phyloP scores from a whole-genome alignment of 2,113 vertebrate genomes.

The Chaetodon trifascialis region DNA sequence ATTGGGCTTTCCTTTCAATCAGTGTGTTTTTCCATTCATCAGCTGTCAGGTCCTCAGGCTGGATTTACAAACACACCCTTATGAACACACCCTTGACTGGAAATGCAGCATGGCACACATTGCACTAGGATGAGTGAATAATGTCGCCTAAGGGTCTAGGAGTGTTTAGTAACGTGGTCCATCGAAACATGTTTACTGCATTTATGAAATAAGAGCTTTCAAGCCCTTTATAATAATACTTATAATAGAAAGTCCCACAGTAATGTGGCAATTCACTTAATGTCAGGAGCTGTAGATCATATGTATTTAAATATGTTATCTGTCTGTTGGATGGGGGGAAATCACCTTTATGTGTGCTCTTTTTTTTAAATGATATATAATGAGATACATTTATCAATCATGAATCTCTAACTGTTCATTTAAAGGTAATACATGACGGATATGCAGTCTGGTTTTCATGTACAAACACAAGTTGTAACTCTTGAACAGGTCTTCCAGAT shows the following conservation, averaged over 20 bases:
- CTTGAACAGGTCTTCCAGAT: slow-evolving; percentile 64
- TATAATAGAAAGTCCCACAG: not conserved
- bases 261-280: slow-evolving; percentile 8
- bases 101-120: slow-evolving; percentile 39
- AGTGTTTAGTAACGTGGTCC: not conserved
- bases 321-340: not conserved
- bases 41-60: not conserved
- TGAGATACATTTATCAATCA: slow-evolving; percentile 36
- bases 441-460: slow-evolving; percentile 18
- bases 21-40: not conserved
- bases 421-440: slow-evolving; percentile 7
- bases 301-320: slow-evolving; percentile 8
- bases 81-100: slow-evolving; percentile 45
- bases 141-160: slow-evolving; percentile 31
- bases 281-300: slow-evolving; percentile 9
- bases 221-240: not conserved
- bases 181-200: not conserved
- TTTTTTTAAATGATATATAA: slow-evolving; percentile 11
- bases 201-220: not conserved
- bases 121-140: slow-evolving; percentile 10
- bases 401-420: slow-evolving; percentile 36
- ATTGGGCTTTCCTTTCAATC: not conserved
- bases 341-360: not conserved
- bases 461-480: not conserved
- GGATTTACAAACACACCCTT: slow-evolving; percentile 32